Percentiles rank a stretch among this genome's conserved stretches.
These are phyloP conservation scores for Wasmannia auropunctata DNA, from an alignment of 1,140 invertebrate species.

Conservation along the genomic window DNA sequence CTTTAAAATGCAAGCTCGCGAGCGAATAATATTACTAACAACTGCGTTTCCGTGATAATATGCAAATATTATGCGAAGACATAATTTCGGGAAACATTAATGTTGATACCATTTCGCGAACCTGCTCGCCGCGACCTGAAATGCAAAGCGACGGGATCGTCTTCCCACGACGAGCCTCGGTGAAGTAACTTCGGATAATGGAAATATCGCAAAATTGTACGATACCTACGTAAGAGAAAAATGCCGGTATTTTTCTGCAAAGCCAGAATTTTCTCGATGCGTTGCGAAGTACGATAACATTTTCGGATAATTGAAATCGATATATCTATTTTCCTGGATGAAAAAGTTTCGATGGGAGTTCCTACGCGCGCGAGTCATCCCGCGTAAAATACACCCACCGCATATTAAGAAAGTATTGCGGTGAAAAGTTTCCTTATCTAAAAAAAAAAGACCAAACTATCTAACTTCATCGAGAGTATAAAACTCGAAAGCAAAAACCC, in stretches of 20 bases:
- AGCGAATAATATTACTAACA: conserved; percentile 24
- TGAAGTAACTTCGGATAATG: conserved; percentile 11
- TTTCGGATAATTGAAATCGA: conserved; percentile 23
- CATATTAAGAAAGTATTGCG: conserved; percentile 42
- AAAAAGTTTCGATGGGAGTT: conserved; percentile 5
- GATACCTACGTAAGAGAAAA: not conserved
- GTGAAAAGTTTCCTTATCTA: conserved; percentile 23
- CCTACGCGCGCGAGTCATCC: not conserved
- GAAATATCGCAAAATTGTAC: conserved; percentile 14
- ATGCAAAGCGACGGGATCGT: conserved; percentile 18
- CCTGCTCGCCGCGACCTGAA: conserved; percentile 25
- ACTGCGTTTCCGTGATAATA: conserved; percentile 17
- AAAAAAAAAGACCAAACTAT: not conserved
- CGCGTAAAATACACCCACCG: not conserved
- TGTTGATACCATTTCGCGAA: conserved; percentile 35
- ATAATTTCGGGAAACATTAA: conserved; percentile 47
- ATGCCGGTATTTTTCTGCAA: not conserved
- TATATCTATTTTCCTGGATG: not conserved
- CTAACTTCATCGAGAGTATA: not conserved
- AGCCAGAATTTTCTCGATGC: not conserved
- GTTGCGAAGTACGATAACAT: not conserved
- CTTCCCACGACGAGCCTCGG: not conserved
- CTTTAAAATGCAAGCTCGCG: conserved; percentile 22
- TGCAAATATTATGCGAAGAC: conserved; percentile 50
- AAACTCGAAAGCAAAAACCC: not conserved